Base-by-base conservation (phyloP, 2,797 vertebrate genomes). In the Urosaurus nigricauda region DNA sequence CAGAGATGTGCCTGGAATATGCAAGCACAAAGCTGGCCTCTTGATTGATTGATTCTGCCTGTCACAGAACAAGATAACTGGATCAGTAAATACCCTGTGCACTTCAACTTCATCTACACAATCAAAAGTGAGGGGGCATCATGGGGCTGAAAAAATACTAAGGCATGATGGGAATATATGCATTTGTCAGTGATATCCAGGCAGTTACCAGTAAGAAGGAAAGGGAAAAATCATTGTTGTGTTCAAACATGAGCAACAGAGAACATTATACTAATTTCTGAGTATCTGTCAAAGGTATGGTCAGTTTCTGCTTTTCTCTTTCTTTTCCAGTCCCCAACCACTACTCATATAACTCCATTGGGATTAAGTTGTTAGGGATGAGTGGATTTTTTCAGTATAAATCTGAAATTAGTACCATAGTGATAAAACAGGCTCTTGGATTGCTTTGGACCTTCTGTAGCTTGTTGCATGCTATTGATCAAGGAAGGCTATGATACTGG, bases 31-130 rank as follows among this genome's bases (percentile, higher is more conserved):
- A 96, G 96, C 96, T 92, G 95, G 96, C 97, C 94, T 90, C 93
- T 97, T 98, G 98, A 98, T 98, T 98, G 98, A 99, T 98, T 98
- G 98, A 99, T 98, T 98, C 97, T 97, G 97, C 97, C 97, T 98
- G 98, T 98, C 98, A 98, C 96, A 97, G 97, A 98, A 98, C 98
- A 98, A 98, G 98, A 99, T 98, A 99, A 98, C 98, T 96, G 97
- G 97, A 98, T 98, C 98, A 98, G 98, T 98, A 98, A 98, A 98
- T 98, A 98, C 97, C 97, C 97, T 96, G 95, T 96, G 94, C 97
- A 97, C 96, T 96, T 96, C 97, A 96, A 94, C 97, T 96, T 96
- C 97, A 95, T 97, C 96, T 96, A 93, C 95, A 96, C 97, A 96
- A 96, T 97, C 96, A 96, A 96, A 96, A 97, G 96, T 89, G 93